A percentile compares a stretch with the other conserved stretches of the same genome.
Evolutionary conservation across 1,140 invertebrate species (phyloP).

Genomic region (Trachymyrmex cornetzi): DNA sequence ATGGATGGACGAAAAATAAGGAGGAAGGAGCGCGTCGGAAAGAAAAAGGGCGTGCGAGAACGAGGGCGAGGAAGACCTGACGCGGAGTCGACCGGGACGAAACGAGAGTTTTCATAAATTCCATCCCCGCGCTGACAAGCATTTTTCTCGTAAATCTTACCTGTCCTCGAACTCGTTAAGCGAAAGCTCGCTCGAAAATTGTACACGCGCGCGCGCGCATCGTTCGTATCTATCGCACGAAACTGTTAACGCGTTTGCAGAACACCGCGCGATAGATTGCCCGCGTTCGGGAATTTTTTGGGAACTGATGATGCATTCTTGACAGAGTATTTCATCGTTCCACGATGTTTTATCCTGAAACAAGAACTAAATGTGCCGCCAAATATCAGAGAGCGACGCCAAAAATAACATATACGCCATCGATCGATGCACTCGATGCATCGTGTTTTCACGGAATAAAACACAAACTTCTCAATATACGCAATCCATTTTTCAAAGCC

Average conservation of each 20-base stretch:
- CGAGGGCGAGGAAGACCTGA: slow-evolving; percentile 3
- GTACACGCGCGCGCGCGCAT: background rate
- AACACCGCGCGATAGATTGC: slow-evolving; percentile 32
- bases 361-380: slow-evolving; percentile 33
- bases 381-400: slow-evolving; percentile 29
- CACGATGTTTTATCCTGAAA: slow-evolving; percentile 39
- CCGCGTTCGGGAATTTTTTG: slow-evolving; percentile 20
- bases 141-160: slow-evolving; percentile 64
- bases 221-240: slow-evolving; percentile 46
- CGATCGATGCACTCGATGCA: slow-evolving; percentile 31
- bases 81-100: slow-evolving; percentile 13
- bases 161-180: slow-evolving; percentile 60
- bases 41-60: background rate
- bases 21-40: background rate
- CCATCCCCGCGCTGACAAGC: slow-evolving; percentile 55
- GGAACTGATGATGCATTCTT: slow-evolving; percentile 59
- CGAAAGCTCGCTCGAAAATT: slow-evolving; percentile 53
- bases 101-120: slow-evolving; percentile 68
- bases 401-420: slow-evolving; percentile 51
- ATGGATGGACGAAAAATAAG: slow-evolving; percentile 66
- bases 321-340: slow-evolving; percentile 52
- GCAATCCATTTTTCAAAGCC: slow-evolving; percentile 45
- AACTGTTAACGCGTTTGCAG: slow-evolving; percentile 54
- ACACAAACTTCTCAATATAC: slow-evolving; percentile 41
- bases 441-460: slow-evolving; percentile 43